These are phyloP conservation scores for Lophius piscatorius DNA, from an alignment of 2,113 vertebrate species.

Conservation along the genomic window DNA sequence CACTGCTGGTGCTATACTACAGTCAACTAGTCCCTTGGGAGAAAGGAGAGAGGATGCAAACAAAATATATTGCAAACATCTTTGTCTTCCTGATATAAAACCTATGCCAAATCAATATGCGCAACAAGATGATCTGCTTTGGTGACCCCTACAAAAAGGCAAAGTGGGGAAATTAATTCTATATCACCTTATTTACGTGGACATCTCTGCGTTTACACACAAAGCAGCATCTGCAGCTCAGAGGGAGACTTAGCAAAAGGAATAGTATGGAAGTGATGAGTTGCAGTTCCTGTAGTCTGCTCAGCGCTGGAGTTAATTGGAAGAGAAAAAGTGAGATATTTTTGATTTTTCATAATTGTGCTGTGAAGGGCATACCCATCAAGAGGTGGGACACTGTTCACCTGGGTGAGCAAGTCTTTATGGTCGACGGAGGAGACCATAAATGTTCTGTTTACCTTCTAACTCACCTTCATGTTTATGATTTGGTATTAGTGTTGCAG, in stretches of 20 bases:
- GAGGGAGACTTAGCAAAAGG: not conserved
- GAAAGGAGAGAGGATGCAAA: slow-evolving; percentile 1
- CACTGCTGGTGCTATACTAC: slow-evolving; percentile 53
- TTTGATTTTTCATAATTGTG: not conserved
- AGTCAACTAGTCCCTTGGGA: slow-evolving; percentile 28
- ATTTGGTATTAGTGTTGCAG: slow-evolving; percentile 19
- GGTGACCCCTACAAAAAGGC: no score
- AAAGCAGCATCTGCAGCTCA: not conserved
- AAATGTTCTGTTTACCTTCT: slow-evolving; percentile 34
- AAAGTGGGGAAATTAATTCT: no score
- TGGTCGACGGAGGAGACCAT: slow-evolving; percentile 7
- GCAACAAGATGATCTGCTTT: no score
- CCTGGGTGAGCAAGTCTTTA: slow-evolving; percentile 7
- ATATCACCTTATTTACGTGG: not conserved
- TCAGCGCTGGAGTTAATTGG: slow-evolving; percentile 15
- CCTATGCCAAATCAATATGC: no score
- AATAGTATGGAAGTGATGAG: not conserved
- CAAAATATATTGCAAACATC: not conserved
- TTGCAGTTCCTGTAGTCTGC: not conserved
- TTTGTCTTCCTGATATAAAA: not conserved
- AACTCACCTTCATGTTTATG: slow-evolving; percentile 20
- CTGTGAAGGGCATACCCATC: no score
- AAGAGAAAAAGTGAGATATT: not conserved
- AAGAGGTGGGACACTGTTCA: no score
- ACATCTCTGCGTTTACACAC: not conserved